A percentile compares a stretch with the other conserved stretches of the same genome.
phyloP scores from a whole-genome alignment of 2,888 invertebrate species.

The Adelphocoris suturalis region DNA sequence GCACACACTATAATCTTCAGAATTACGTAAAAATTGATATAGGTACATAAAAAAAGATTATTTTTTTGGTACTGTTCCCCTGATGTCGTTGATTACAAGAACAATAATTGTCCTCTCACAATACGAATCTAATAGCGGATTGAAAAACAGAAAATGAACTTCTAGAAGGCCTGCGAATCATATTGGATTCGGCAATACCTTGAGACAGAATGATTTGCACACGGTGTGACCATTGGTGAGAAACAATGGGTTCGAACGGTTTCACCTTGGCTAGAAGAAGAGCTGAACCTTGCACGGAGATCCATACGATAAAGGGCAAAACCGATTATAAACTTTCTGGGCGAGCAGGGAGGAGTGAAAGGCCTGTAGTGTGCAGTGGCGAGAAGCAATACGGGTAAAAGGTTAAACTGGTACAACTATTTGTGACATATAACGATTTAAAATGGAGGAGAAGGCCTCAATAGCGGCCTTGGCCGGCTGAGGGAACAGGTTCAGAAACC shows the following conservation, averaged over 20 bases:
- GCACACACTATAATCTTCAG: no score
- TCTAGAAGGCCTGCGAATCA: no score
- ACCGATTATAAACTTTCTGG: constrained; percentile 4
- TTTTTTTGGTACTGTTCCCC: no score
- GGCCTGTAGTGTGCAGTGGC: not conserved
- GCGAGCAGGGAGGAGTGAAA: constrained; percentile 16
- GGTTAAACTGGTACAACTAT: constrained; percentile 59
- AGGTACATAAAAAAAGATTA: no score
- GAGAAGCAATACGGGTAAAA: constrained; percentile 33
- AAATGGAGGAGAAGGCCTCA: constrained; percentile 33
- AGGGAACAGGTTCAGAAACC: constrained; percentile 49
- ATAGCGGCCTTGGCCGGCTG: constrained; percentile 40
- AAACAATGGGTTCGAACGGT: not conserved
- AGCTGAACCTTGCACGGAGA: not conserved
- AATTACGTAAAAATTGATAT: no score
- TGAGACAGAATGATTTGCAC: no score
- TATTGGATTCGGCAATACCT: no score
- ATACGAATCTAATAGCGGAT: no score
- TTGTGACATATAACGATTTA: constrained; percentile 60
- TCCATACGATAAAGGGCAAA: constrained; percentile 6
- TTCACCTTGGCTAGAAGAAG: not conserved
- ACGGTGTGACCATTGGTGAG: not conserved
- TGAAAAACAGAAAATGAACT: no score
- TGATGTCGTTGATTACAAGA: no score
- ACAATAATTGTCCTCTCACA: no score